Percentiles rank a stretch among this genome's conserved stretches.
phyloP scores from a whole-genome alignment of 2,113 vertebrate genomes.

The Proterorhinus semilunaris region DNA sequence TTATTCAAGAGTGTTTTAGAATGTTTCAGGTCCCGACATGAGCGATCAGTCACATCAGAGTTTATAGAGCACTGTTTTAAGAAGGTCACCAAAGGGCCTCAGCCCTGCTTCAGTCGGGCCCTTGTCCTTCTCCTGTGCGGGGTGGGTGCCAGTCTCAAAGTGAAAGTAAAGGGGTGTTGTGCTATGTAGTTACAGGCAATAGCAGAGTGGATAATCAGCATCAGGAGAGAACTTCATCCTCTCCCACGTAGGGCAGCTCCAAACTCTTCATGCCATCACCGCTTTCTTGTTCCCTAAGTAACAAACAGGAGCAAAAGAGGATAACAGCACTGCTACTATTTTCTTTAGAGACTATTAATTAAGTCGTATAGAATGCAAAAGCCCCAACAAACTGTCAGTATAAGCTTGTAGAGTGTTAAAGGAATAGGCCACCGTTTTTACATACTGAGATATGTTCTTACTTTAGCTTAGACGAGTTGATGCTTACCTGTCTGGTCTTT shows the following conservation, averaged over 20 bases:
- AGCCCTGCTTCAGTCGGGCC: slow-evolving; percentile 3
- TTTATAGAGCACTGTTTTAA: slow-evolving; percentile 16
- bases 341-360: slow-evolving; percentile 6
- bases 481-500: no score
- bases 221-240: slow-evolving; percentile 89
- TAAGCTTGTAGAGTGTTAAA: background rate
- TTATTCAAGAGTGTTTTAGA: slow-evolving; percentile 14
- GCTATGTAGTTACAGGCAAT: slow-evolving; percentile 35
- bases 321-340: background rate
- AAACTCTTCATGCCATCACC: slow-evolving; percentile 80
- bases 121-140: slow-evolving; percentile 17
- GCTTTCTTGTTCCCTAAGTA: slow-evolving; percentile 87
- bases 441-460: no score
- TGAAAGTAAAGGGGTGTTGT: slow-evolving; percentile 55
- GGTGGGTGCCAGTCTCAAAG: slow-evolving; percentile 33
- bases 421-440: no score
- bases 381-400: slow-evolving; percentile 4
- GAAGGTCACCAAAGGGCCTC: slow-evolving; percentile 33
- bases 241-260: slow-evolving; percentile 83
- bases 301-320: slow-evolving; percentile 36
- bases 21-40: slow-evolving; percentile 9
- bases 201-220: slow-evolving; percentile 27
- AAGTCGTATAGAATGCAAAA: slow-evolving; percentile 17
- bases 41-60: slow-evolving; percentile 11
- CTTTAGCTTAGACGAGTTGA: no score